phyloP scores from a whole-genome alignment of 2,888 invertebrate genomes.

The Lasioglossum zephyrum region DNA sequence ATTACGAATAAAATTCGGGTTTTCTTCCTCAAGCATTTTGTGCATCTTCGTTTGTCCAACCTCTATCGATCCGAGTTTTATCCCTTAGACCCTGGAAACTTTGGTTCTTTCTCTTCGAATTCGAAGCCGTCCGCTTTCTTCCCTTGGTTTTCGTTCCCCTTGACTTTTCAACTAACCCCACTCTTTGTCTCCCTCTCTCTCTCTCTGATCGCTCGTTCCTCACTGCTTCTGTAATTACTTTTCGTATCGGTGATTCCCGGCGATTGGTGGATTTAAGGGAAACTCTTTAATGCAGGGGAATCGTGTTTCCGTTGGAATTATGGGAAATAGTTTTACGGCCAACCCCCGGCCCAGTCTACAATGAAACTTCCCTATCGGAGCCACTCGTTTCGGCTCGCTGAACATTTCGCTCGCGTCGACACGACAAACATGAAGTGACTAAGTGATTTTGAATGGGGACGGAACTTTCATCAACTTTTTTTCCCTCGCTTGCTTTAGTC shows the following conservation, averaged over 20 bases:
- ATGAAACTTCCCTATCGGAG: neutral
- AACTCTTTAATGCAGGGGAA: neutral
- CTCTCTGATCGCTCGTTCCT: neutral
- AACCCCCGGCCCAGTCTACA: neutral
- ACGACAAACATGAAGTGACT: neutral
- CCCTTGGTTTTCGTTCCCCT: constrained; percentile 31
- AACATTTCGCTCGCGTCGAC: neutral
- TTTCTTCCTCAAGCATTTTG: neutral
- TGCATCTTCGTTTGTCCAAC: constrained; percentile 29
- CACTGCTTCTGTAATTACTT: constrained; percentile 10
- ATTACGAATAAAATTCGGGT: constrained; percentile 44
- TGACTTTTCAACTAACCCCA: constrained; percentile 16
- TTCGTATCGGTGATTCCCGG: neutral
- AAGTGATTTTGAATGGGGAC: neutral
- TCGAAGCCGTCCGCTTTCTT: neutral
- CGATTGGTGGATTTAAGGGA: neutral
- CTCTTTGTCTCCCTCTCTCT: neutral
- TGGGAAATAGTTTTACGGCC: neutral
- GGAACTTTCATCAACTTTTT: neutral
- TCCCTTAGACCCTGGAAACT: constrained; percentile 28
- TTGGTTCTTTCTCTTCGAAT: neutral
- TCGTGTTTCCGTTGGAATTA: neutral
- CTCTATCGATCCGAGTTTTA: constrained; percentile 48
- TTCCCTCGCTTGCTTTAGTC: neutral
- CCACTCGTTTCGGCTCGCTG: neutral